These are phyloP conservation scores for Aethes cnicana DNA, from an alignment of 2,888 invertebrate genomes.

Conservation along the genomic window DNA sequence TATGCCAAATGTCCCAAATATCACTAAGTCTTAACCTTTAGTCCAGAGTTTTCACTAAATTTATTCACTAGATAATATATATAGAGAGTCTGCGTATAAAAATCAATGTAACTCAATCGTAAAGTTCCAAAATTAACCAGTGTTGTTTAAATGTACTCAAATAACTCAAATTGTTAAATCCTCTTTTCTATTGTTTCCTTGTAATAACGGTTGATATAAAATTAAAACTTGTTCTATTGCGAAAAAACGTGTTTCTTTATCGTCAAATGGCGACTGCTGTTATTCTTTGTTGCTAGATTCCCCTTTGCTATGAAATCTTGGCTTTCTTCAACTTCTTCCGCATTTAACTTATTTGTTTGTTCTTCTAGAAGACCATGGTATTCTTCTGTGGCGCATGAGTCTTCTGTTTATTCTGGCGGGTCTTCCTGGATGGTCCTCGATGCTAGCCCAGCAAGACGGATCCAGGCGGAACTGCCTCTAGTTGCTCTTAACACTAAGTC, in stretches of 20 bases:
- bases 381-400: slow-evolving; percentile 63
- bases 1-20: slow-evolving; percentile 74
- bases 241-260: slow-evolving; percentile 83
- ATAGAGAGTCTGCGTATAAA: slow-evolving; percentile 80
- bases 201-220: slow-evolving; percentile 83
- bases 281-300: slow-evolving; percentile 71
- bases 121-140: slow-evolving; percentile 83
- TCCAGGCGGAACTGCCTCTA: slow-evolving; percentile 74
- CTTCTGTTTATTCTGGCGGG: slow-evolving; percentile 58
- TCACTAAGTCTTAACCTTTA: slow-evolving; percentile 75
- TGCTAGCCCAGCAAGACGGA: slow-evolving; percentile 74
- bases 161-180: slow-evolving; percentile 77
- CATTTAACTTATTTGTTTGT: slow-evolving; percentile 73
- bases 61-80: slow-evolving; percentile 72
- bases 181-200: slow-evolving; percentile 82
- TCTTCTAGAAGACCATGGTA: slow-evolving; percentile 64
- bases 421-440: slow-evolving; percentile 76
- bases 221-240: slow-evolving; percentile 84
- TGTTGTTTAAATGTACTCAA: slow-evolving; percentile 82
- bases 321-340: slow-evolving; percentile 69
- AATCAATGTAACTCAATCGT: slow-evolving; percentile 74
- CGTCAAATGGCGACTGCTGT: slow-evolving; percentile 79
- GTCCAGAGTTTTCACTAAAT: slow-evolving; percentile 79
- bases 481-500: slow-evolving; percentile 79
- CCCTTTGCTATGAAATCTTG: slow-evolving; percentile 76